A percentile compares a stretch with the other conserved stretches of the same genome.
Conservation (phyloP, 35 echinoderm and acorn worm species). For the Amphiura filiformis region DNA sequence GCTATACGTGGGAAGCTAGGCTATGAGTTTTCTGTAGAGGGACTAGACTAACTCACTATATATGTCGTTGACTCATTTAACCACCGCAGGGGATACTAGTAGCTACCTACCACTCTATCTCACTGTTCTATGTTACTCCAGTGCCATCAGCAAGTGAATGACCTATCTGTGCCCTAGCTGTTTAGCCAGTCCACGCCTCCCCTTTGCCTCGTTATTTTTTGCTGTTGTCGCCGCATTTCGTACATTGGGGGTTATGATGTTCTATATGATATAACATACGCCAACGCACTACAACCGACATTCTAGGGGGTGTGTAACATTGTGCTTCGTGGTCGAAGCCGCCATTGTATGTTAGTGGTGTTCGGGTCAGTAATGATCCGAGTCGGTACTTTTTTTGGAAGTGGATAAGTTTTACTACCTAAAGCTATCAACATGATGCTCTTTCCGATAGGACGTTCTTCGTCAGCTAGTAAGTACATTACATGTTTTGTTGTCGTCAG, state of each 20-base stretch:
- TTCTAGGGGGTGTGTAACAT: neutral
- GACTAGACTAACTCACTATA: slow-evolving; percentile 6
- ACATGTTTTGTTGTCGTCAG: slow-evolving; percentile 3
- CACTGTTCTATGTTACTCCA: no score
- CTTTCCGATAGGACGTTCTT: neutral
- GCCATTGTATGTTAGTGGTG: neutral
- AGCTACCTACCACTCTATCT: no score
- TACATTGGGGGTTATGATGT: neutral
- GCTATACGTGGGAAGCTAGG: neutral
- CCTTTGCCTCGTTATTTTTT: neutral
- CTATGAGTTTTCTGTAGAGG: neutral
- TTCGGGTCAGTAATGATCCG: neutral
- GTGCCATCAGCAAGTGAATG: neutral
- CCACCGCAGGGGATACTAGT: neutral
- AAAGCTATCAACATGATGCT: neutral
- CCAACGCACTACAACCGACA: neutral
- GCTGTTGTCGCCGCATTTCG: neutral
- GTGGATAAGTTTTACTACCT: neutral
- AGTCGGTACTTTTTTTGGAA: neutral
- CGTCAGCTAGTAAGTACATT: neutral
- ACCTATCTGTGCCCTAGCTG: neutral
- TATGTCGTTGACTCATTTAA: slow-evolving; percentile 15
- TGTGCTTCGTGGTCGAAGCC: neutral
- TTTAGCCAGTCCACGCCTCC: neutral
- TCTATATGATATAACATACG: neutral